A percentile compares a stretch with the other conserved stretches of the same genome.
These are phyloP conservation scores for Serranus cabrilla DNA, from an alignment of 2,797 vertebrate species.

Conservation along the genomic window DNA sequence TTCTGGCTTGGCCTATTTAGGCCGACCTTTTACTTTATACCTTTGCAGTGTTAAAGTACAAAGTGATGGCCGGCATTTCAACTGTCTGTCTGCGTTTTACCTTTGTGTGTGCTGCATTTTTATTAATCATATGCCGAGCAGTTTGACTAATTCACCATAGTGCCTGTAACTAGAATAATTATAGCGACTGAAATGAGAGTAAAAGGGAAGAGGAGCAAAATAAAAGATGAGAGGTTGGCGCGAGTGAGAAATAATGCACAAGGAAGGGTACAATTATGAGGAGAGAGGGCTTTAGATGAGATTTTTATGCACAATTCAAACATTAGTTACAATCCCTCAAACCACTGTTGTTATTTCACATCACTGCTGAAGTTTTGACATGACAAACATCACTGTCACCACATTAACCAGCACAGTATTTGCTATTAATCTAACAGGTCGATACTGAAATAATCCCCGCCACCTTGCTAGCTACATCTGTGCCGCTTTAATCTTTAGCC, in stretches of 20 bases:
- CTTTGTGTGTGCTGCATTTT: not conserved
- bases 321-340: conserved; percentile 22
- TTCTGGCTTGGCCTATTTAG: conserved; percentile 56
- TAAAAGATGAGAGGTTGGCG: too few relatives aligned
- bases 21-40: conserved; percentile 38
- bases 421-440: conserved; percentile 65
- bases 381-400: conserved; percentile 21
- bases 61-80: conserved; percentile 10
- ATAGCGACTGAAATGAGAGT: not conserved
- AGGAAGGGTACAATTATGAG: not conserved
- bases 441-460: conserved; percentile 39
- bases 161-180: not conserved
- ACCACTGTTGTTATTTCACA: conserved; percentile 30
- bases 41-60: conserved; percentile 21
- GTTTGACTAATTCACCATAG: conserved; percentile 16
- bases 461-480: conserved; percentile 7
- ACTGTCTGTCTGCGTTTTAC: conserved; percentile 12
- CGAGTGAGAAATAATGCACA: conserved; percentile 6
- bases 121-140: conserved; percentile 3
- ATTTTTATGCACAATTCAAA: not conserved
- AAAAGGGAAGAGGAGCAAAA: not conserved
- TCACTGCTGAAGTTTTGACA: conserved; percentile 32
- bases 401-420: conserved; percentile 45
- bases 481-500: conserved; percentile 46
- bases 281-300: not conserved